Percentiles rank a stretch among this genome's conserved stretches.
These are phyloP conservation scores for Dicroscelio sp. DNA, from an alignment of 2,888 invertebrate genomes.

Conservation along the genomic window DNA sequence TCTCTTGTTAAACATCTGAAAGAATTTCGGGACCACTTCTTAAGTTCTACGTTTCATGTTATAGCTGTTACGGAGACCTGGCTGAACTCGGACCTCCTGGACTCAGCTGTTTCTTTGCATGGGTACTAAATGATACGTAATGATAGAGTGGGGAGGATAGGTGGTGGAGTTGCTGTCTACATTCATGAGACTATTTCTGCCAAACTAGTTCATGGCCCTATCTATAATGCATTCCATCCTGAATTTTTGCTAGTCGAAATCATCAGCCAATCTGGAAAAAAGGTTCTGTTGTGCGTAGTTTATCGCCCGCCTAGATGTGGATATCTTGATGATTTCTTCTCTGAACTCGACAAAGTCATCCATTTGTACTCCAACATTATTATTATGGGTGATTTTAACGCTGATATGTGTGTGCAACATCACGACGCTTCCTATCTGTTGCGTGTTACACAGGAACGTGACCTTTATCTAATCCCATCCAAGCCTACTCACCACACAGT, in stretches of 20 bases:
- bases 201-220: not conserved
- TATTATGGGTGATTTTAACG: not conserved
- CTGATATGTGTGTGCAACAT: too few relatives aligned
- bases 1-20: too few relatives aligned
- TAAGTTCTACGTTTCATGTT: too few relatives aligned
- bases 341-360: not conserved
- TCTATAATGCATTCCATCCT: not conserved
- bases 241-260: not conserved
- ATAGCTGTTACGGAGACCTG: not conserved
- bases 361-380: not conserved
- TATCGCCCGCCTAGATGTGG: not conserved
- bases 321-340: too few relatives aligned
- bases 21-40: too few relatives aligned
- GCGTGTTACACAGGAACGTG: too few relatives aligned
- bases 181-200: not conserved
- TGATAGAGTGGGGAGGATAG: not conserved
- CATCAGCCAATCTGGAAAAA: not conserved
- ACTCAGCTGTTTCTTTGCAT: not conserved
- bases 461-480: not conserved
- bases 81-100: not conserved
- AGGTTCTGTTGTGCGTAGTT: not conserved
- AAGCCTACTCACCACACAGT: not conserved
- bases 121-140: not conserved
- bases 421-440: too few relatives aligned
- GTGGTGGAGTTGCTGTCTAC: too few relatives aligned